Base-by-base conservation (phyloP, 2,113 vertebrate species). In the Tachycineta bicolor region DNA sequence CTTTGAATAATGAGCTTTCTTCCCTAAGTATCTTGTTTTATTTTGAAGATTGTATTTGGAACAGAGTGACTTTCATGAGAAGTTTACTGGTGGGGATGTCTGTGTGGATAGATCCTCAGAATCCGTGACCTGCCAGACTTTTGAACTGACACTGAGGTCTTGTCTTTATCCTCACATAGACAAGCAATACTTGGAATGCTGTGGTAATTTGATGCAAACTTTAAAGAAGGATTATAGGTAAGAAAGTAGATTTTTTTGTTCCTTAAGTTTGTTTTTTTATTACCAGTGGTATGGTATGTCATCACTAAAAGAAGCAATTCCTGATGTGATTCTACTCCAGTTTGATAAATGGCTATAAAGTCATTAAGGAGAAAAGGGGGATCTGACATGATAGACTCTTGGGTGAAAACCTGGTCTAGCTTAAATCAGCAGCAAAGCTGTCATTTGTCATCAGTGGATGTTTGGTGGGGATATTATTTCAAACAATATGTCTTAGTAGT, bases 141-240 rank as follows among this genome's bases (percentile, higher is more conserved):
- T 99, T 17, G 99, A 99, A 93, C 98, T 99, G 90, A 99, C 99
- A 0, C 62, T 99, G 93, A 98, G 99, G 29, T 99, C 99, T 80
- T 99, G 99, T 68, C 99, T 99, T 83, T 99, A 99, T 91, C 99
- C 99, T 2, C 99, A 99, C 94, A 99, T 99, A 85, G 98, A 99
- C 93, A 98, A 97, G 84, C 98, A 99, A n/a, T 99, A 99, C 95
- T 97, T 99, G 23, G 98, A 99, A 89, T 99, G 99, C 97, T 99
- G 99, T 93, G 99, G 99, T 41, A 99, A 99, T 96, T 98, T 99
- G 91, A 99, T 99, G 99, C 98, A 97, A 89, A 99, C 99, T 15
- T 98, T 99, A 67, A 99, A 99, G 88, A 99, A 99, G 92, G 99
- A 99, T 97, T 99, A 99, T 95, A 99, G 98, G 99, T 99, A 94